These are phyloP conservation scores for Drosophila malerkotliana DNA, from an alignment of 1,140 invertebrate species.

Conservation along the genomic window DNA sequence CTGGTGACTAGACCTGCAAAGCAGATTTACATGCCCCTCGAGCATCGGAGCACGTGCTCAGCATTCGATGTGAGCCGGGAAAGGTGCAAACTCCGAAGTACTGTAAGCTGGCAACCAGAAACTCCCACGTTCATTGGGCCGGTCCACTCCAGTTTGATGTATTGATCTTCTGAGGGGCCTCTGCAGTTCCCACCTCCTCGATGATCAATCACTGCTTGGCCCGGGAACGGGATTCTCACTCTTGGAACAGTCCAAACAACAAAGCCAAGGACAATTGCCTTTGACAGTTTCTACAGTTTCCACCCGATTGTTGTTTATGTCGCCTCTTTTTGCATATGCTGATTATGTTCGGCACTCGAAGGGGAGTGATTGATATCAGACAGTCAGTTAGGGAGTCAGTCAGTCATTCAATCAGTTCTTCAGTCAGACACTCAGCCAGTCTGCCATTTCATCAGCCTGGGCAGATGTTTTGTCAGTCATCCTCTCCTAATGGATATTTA, in stretches of 20 bases:
- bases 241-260: constrained; percentile 48
- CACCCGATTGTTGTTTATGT: constrained; percentile 62
- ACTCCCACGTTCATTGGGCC: constrained; percentile 76
- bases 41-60: constrained; percentile 60
- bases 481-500: constrained; percentile 41
- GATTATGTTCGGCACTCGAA: constrained; percentile 22
- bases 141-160: constrained; percentile 62
- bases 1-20: constrained; percentile 48
- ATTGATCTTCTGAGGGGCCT: constrained; percentile 17
- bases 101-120: constrained; percentile 24
- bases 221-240: constrained; percentile 35
- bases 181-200: constrained; percentile 5
- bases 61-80: constrained; percentile 23
- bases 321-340: constrained; percentile 53
- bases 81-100: constrained; percentile 64
- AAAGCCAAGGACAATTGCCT: constrained; percentile 71
- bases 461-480: constrained; percentile 59
- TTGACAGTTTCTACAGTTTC: constrained; percentile 74
- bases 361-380: constrained; percentile 55
- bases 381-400: constrained; percentile 14
- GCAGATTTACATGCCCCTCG: constrained; percentile 62
- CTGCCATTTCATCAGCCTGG: neutral
- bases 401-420: constrained; percentile 7
- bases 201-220: constrained; percentile 64
- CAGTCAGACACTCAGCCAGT: constrained; percentile 3